Evolutionary conservation across 2,113 vertebrate genomes (phyloP).

Genomic region (Percina caprodes): DNA sequence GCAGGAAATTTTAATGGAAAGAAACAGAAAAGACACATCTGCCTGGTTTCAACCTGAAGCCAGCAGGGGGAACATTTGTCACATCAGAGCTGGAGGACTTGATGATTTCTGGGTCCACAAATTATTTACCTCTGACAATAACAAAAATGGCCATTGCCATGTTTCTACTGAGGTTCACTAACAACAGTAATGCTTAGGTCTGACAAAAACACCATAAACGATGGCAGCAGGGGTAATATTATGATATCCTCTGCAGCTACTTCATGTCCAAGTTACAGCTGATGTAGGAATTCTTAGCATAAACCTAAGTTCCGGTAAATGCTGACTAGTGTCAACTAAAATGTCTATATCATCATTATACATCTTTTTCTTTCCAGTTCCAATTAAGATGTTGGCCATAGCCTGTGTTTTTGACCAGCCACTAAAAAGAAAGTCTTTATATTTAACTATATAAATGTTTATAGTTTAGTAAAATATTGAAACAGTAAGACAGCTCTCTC

Average conservation of each 20-base stretch:
- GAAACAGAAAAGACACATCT: not conserved
- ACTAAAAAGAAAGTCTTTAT: not conserved
- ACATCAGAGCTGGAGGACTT: constrained; percentile 3
- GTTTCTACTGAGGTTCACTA: not conserved
- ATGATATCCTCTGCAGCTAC: constrained; percentile 7
- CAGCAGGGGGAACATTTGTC: constrained; percentile 17
- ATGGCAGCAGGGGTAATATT: not conserved
- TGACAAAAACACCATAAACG: constrained; percentile 5
- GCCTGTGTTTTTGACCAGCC: not conserved
- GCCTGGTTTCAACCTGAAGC: not conserved
- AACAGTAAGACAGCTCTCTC: not conserved
- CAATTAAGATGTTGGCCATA: not conserved
- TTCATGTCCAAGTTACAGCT: not conserved
- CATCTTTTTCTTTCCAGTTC: not conserved
- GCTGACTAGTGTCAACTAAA: not conserved
- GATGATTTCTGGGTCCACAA: not conserved
- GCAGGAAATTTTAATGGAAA: not conserved
- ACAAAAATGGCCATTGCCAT: not conserved
- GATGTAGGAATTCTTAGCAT: not conserved
- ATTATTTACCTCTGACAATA: constrained; percentile 13
- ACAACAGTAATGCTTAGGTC: not conserved
- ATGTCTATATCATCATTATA: not conserved
- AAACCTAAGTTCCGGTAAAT: not conserved
- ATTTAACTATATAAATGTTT: no score
- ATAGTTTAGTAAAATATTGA: not conserved